Conservation (phyloP, 2,888 invertebrate species). For the Eupsilia transversa region DNA sequence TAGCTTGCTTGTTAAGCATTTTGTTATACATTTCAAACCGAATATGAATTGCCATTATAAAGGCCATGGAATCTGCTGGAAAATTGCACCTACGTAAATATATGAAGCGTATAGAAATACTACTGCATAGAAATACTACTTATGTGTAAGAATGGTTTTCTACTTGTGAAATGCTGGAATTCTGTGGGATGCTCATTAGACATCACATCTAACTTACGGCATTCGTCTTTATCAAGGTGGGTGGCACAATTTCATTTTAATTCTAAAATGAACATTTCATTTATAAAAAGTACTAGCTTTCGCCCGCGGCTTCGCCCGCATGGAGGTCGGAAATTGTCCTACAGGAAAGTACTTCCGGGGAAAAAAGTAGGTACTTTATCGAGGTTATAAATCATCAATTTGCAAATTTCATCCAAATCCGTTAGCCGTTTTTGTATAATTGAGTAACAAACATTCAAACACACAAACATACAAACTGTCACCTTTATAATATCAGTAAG, state of each 20-base stretch:
- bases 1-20: too few species aligned
- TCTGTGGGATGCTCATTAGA: neutral
- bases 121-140: neutral
- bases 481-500: too few species aligned
- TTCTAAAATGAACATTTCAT: neutral
- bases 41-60: neutral
- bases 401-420: too few species aligned
- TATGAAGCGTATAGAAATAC: neutral
- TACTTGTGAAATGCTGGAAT: neutral
- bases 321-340: too few species aligned
- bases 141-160: neutral
- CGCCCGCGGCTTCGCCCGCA: too few species aligned
- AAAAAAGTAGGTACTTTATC: too few species aligned
- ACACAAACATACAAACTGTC: too few species aligned
- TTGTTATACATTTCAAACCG: neutral
- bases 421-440: too few species aligned
- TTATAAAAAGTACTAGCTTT: neutral
- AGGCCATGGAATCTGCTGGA: neutral
- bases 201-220: neutral
- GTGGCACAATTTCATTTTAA: neutral
- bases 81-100: neutral
- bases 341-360: too few species aligned
- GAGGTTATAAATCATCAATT: too few species aligned
- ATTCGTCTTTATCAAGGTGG: neutral
- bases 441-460: too few species aligned